A percentile compares a stretch with the other conserved stretches of the same genome.
Conservation (phyloP, 2,888 invertebrate species). For the Hipparchia semele region DNA sequence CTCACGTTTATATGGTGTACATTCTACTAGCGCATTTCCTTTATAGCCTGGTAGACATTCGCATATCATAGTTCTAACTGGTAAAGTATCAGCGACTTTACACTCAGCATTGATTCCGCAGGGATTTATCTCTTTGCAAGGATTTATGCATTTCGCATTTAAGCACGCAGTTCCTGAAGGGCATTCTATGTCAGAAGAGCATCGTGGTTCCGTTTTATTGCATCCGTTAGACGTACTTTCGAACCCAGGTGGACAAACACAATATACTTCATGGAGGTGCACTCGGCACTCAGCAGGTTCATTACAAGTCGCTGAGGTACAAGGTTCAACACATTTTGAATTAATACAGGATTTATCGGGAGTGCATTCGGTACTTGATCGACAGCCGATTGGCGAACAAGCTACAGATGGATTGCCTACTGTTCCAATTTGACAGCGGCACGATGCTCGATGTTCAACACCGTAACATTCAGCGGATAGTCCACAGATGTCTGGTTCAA, state of each 20-base stretch:
- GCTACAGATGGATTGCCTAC: conserved; percentile 91
- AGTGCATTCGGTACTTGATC: conserved; percentile 91
- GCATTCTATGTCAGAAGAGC: conserved; percentile 91
- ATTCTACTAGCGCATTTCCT: conserved; percentile 93
- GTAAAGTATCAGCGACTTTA: conserved; percentile 90
- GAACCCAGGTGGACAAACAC: conserved; percentile 91
- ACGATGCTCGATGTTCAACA: conserved; percentile 90
- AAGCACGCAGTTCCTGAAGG: conserved; percentile 93
- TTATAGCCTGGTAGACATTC: conserved; percentile 93
- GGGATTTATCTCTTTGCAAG: conserved; percentile 90
- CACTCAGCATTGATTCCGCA: conserved; percentile 92
- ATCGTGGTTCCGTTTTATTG: conserved; percentile 83
- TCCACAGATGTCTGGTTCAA: conserved; percentile 88
- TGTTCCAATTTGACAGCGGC: conserved; percentile 92
- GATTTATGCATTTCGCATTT: conserved; percentile 91
- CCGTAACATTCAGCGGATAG: conserved; percentile 91
- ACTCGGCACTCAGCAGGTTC: conserved; percentile 89
- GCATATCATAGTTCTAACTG: conserved; percentile 94
- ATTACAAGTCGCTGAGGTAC: conserved; percentile 87
- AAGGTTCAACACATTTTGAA: conserved; percentile 90
- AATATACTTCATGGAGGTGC: conserved; percentile 89
- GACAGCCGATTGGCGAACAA: conserved; percentile 92
- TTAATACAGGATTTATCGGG: conserved; percentile 91
- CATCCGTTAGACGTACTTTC: conserved; percentile 86
- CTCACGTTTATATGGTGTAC: conserved; percentile 88